Conservation (phyloP, 2,797 vertebrate species). For the Sebastes trivittatus region DNA sequence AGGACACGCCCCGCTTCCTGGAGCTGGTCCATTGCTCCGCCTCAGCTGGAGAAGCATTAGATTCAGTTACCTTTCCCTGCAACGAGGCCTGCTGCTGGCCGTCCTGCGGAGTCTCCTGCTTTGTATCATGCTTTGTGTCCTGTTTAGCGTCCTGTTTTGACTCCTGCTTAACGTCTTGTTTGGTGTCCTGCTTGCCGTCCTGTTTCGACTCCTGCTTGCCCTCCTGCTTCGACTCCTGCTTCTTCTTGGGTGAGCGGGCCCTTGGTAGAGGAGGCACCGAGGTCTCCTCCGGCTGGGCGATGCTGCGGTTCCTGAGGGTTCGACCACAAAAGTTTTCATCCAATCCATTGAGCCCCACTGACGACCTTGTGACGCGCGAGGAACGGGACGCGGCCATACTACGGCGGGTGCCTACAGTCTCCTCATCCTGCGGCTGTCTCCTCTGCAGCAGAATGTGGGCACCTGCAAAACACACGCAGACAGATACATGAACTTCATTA, state of each 20-base stretch:
- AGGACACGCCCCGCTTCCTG: constrained; percentile 90
- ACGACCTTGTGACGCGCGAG: constrained; percentile 99
- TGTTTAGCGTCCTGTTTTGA: constrained; percentile 18
- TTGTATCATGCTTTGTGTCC: constrained; percentile 18
- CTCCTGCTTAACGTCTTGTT: constrained; percentile 11
- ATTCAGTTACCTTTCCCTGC: constrained; percentile 85
- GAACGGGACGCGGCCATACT: constrained; percentile 99
- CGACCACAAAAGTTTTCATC: constrained; percentile 99
- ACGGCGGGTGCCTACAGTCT: constrained; percentile 95
- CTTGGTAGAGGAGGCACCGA: constrained; percentile 88
- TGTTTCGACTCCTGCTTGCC: constrained; percentile 10
- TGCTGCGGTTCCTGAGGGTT: constrained; percentile 99
- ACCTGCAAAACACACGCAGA: constrained; percentile 74
- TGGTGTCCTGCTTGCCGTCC: constrained; percentile 14
- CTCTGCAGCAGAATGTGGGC: constrained; percentile 84
- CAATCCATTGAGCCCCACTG: constrained; percentile 99
- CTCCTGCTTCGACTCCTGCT: constrained; percentile 66
- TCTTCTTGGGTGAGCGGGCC: constrained; percentile 97
- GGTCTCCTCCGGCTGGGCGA: constrained; percentile 95
- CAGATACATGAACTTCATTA: constrained; percentile 29
- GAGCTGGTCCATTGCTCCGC: constrained; percentile 88
- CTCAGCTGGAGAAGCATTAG: constrained; percentile 82
- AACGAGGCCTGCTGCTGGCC: constrained; percentile 50
- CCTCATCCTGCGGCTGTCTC: constrained; percentile 96
- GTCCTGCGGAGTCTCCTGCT: constrained; percentile 11